These are phyloP conservation scores for Euphydryas editha DNA, from an alignment of 2,888 invertebrate genomes.

Conservation along the genomic window DNA sequence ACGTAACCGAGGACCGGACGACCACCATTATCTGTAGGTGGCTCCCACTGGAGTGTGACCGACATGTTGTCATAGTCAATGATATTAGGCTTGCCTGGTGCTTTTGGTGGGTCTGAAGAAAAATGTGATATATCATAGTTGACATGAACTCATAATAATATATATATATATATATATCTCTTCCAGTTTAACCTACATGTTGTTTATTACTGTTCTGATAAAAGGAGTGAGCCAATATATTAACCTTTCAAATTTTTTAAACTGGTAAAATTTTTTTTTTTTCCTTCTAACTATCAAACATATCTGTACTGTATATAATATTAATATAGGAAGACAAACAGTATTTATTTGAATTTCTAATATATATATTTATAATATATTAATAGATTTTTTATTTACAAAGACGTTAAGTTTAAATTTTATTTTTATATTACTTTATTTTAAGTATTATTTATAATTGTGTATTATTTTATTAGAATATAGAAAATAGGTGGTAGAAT, in stretches of 20 bases:
- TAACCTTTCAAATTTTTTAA: too few species aligned
- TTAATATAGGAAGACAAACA: too few species aligned
- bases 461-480: not conserved
- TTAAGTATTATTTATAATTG: not conserved
- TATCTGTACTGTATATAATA: too few species aligned
- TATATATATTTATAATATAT: too few species aligned
- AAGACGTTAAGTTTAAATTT: not conserved
- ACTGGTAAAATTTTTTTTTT: too few species aligned
- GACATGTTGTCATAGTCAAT: conserved; percentile 97
- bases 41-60: conserved; percentile 94
- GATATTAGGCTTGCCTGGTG: conserved; percentile 95
- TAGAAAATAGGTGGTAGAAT: not conserved
- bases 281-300: too few species aligned
- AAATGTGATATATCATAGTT: conserved; percentile 17
- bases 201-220: too few species aligned
- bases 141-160: too few species aligned
- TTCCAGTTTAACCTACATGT: too few species aligned
- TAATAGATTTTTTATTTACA: not conserved
- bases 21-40: conserved; percentile 95
- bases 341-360: too few species aligned
- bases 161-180: too few species aligned
- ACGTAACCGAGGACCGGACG: conserved; percentile 95
- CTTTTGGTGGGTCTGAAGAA: conserved; percentile 90
- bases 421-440: not conserved
- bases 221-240: too few species aligned